Evolutionary conservation across 1,140 invertebrate genomes (phyloP).

Genomic region (Chironomus tepperi): DNA sequence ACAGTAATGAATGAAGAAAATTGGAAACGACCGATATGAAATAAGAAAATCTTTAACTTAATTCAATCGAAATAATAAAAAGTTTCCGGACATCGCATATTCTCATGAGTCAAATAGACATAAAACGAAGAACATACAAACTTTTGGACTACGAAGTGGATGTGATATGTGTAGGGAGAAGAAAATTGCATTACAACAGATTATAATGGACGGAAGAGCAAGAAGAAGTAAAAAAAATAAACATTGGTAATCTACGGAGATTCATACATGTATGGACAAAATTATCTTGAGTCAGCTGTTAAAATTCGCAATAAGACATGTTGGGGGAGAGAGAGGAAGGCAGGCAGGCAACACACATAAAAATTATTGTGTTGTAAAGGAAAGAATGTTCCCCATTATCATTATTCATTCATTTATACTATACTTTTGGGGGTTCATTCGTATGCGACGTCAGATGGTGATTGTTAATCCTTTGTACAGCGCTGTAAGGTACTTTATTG

Average conservation of each 20-base stretch:
- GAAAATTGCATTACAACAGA: conserved; percentile 14
- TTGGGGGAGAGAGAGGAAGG: neutral
- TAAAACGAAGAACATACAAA: neutral
- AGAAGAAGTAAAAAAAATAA: neutral
- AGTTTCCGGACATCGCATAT: neutral
- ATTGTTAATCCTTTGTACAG: too few relatives aligned
- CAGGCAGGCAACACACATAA: too few relatives aligned
- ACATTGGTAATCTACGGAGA: too few relatives aligned
- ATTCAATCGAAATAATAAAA: conserved; percentile 15
- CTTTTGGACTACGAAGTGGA: neutral
- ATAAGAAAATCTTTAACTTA: neutral
- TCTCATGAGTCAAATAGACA: neutral
- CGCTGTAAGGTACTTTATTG: too few relatives aligned
- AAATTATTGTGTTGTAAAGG: too few relatives aligned
- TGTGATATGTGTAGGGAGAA: neutral
- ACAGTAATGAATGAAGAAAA: neutral
- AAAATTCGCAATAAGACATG: conserved; percentile 4
- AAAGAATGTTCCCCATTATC: neutral
- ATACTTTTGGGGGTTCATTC: too few relatives aligned
- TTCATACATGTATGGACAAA: neutral
- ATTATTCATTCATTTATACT: neutral
- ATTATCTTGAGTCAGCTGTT: neutral
- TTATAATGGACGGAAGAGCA: neutral
- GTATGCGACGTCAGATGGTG: too few relatives aligned
- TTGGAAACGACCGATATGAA: neutral